A percentile compares a stretch with the other conserved stretches of the same genome.
phyloP scores from a whole-genome alignment of 2,797 vertebrate genomes.

The Vespertilio murinus region DNA sequence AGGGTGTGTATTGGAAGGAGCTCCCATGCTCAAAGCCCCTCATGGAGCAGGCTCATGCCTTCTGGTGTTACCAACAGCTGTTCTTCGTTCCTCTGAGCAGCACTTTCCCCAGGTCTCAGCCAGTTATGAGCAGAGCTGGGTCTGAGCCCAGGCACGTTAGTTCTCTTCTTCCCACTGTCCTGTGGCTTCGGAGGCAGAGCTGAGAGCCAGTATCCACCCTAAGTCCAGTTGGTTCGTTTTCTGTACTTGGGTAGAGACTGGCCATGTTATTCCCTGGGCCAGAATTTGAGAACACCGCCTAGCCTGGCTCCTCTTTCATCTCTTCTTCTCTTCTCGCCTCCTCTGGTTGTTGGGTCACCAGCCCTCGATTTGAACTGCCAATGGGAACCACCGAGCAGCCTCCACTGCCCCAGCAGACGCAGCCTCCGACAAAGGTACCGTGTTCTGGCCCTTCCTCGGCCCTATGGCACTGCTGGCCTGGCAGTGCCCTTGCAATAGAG shows the following conservation, averaged over 20 bases:
- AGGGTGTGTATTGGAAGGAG: not conserved
- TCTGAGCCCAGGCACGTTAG: not conserved
- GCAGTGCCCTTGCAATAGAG: not conserved
- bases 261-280: not conserved
- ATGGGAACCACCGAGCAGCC: slow-evolving; percentile 98
- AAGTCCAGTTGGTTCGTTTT: not conserved
- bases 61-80: not conserved
- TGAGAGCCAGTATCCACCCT: not conserved
- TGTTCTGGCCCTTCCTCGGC: not conserved
- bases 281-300: not conserved
- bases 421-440: slow-evolving; percentile 93
- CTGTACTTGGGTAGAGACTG: not conserved
- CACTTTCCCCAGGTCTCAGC: not conserved
- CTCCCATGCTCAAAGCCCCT: not conserved
- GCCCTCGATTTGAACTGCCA: slow-evolving; percentile 98
- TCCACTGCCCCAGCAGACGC: slow-evolving; percentile 92
- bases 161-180: not conserved
- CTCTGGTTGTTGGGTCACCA: slow-evolving; percentile 76
- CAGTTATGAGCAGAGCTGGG: not conserved
- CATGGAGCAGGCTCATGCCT: not conserved
- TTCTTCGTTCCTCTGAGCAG: not conserved
- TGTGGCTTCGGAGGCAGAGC: not conserved
- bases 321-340: not conserved
- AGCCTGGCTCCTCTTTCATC: slow-evolving; percentile 27
- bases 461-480: not conserved